Base-by-base conservation (phyloP, 2,888 invertebrate genomes). In the Scaptomyza parva region DNA sequence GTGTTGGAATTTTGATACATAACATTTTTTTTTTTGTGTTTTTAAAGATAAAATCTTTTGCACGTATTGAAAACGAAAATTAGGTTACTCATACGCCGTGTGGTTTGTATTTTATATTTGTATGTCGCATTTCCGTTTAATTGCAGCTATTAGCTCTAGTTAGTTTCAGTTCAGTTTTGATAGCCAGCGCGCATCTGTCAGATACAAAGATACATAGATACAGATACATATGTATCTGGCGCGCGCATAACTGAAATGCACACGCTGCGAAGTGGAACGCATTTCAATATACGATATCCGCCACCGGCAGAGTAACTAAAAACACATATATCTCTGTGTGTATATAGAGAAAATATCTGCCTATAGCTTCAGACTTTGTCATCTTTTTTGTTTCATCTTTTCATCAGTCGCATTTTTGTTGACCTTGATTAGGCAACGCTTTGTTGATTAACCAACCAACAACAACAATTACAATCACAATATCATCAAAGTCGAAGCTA, bases 221-320 rank as follows among this genome's bases (percentile, higher is more conserved):
- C 51, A 47, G 6, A 60, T 33, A 47, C 33, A 22, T 22, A 55
- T 68, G 53, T 44, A 55, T 30, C 20, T 47, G n/a, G 47, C 62
- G 52, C 72, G 47, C 62, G 52, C 72, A 78, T 77, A 72, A 63
- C 77, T 79, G 39, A 76, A 88, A 76, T 80, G 79, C 90, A 91
- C 78, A 84, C 86, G 90, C 90, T 90, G 88, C 89, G 89, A 91
- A 89, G 91, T 90, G 90, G 89, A 90, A 90, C 91, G 88, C 81
- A 83, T 89, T 76, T 77, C 78, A 88, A 90, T 35, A 33, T 33
- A 33, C 90, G 88, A 89, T 89, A 90, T 90, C 90, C 90, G 90
- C 82, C 88, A 88, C 35, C n/a, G 1, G 9, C 1, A 28, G 28
- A 26, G n/a, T 8, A 28, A 24, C 24, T 24, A 24, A 6, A 28